A percentile compares a stretch with the other conserved stretches of the same genome.
Evolutionary conservation across 2,888 invertebrate species (phyloP).

Genomic region (Malachius bipustulatus): DNA sequence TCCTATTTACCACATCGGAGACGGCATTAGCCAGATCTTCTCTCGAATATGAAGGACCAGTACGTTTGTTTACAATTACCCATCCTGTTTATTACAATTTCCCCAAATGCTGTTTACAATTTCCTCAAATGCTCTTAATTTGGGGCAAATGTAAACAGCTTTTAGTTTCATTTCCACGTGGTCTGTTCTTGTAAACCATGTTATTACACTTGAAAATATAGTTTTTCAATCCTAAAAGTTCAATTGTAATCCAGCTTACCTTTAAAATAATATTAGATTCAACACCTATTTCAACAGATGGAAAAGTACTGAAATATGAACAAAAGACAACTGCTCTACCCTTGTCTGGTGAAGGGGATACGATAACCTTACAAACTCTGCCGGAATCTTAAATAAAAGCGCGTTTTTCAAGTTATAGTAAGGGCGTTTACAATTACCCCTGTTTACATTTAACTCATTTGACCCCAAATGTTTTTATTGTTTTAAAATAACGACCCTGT

Average conservation of each 20-base stretch:
- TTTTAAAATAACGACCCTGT: too few species aligned
- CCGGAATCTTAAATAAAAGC: too few species aligned
- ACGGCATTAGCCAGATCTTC: background rate
- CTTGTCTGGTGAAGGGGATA: background rate
- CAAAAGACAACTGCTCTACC: background rate
- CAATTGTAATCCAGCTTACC: background rate
- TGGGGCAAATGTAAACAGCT: background rate
- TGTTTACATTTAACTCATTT: background rate
- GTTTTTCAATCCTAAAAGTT: background rate
- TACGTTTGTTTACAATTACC: background rate
- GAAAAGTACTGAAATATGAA: too few species aligned
- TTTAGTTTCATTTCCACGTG: too few species aligned
- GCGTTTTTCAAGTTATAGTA: background rate
- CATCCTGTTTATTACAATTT: background rate
- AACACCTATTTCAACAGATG: too few species aligned
- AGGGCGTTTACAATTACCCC: constrained; percentile 2
- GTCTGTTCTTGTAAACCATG: too few species aligned
- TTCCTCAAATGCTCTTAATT: background rate
- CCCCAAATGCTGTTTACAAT: constrained; percentile 1
- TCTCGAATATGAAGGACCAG: background rate
- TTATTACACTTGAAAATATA: too few species aligned
- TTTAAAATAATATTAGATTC: too few species aligned
- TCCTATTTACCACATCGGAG: background rate
- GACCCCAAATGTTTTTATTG: too few species aligned
- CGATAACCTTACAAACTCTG: background rate